Conservation (phyloP, 2,888 invertebrate genomes). For the Agrotis puta region DNA sequence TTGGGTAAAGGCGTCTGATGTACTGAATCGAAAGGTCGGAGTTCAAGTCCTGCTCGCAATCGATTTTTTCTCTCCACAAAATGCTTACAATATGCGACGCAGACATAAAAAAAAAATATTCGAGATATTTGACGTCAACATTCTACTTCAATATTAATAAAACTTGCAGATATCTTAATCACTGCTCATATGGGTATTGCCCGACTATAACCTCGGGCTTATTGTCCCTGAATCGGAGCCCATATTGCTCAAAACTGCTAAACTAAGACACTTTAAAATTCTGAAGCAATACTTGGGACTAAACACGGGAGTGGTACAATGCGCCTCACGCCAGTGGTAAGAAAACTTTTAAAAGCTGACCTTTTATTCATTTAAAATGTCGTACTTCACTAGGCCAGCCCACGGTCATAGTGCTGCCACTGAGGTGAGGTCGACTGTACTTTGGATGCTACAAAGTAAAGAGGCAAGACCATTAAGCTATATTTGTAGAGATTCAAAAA, state of each 20-base stretch:
- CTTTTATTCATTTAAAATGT: no score
- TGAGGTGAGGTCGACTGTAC: not conserved
- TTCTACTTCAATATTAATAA: constrained; percentile 12
- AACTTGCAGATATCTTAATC: constrained; percentile 18
- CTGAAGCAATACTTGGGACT: constrained; percentile 24
- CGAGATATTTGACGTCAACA: constrained; percentile 3
- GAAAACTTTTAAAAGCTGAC: no score
- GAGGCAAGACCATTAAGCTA: not conserved
- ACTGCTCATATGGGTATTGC: not conserved
- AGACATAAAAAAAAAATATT: not conserved
- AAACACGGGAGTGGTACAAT: not conserved
- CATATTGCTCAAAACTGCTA: no score
- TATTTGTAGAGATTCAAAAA: not conserved
- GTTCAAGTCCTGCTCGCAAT: no score
- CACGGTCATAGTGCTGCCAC: no score
- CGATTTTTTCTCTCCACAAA: no score
- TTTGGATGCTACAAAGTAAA: constrained; percentile 31
- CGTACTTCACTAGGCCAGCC: no score
- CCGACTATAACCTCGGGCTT: no score
- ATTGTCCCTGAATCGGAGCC: not conserved
- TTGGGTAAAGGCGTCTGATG: no score
- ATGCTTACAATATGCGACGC: no score
- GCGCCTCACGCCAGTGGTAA: no score
- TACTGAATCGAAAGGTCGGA: no score
- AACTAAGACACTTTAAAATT: constrained; percentile 16